phyloP scores from a whole-genome alignment of 1,140 invertebrate species.

The Schlechtendalia chinensis region DNA sequence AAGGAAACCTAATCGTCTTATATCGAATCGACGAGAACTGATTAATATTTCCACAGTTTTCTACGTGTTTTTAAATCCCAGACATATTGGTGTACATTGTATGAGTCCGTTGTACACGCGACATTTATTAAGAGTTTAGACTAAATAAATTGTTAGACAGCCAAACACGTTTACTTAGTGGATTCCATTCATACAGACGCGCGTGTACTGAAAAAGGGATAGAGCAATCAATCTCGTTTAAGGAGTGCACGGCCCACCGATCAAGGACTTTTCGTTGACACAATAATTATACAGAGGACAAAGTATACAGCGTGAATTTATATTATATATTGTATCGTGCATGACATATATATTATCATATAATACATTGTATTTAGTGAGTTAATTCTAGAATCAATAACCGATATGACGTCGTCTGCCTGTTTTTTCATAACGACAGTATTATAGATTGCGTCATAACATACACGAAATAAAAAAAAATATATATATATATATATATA shows the following conservation, averaged over 20 bases:
- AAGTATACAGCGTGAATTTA: not conserved
- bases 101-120: too few relatives aligned
- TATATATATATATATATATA: too few relatives aligned
- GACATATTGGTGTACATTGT: too few relatives aligned
- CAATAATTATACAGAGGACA: conserved; percentile 17
- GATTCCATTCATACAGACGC: not conserved
- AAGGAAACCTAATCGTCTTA: not conserved
- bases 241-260: not conserved
- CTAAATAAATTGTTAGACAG: too few relatives aligned
- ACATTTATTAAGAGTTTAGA: too few relatives aligned
- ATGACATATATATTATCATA: too few relatives aligned
- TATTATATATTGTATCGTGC: not conserved
- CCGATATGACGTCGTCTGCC: conserved; percentile 12
- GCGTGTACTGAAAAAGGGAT: not conserved
- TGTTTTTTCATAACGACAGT: conserved; percentile 6
- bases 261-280: conserved; percentile 26
- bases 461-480: not conserved
- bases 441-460: not conserved
- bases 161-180: not conserved
- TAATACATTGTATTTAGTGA: not conserved
- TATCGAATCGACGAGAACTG: too few relatives aligned
- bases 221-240: not conserved
- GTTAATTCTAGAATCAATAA: conserved; percentile 24
- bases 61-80: too few relatives aligned
- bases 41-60: too few relatives aligned